These are phyloP conservation scores for Apogon hyalosoma DNA, from an alignment of 2,797 vertebrate species.

Conservation along the genomic window DNA sequence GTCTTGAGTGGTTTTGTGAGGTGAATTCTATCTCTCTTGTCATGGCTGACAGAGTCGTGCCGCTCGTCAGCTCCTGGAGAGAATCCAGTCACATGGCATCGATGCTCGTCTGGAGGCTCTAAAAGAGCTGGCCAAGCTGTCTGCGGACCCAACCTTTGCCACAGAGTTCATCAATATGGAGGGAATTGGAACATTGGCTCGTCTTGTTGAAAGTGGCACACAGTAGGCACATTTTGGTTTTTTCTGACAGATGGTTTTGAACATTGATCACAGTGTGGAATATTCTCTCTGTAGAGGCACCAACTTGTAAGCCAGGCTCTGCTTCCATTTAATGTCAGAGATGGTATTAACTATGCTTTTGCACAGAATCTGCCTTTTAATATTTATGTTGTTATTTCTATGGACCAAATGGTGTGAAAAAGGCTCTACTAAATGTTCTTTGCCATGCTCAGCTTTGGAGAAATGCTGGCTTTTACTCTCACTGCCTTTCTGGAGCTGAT, in stretches of 20 bases:
- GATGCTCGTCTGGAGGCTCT: constrained; percentile 95
- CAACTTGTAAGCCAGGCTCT: not conserved
- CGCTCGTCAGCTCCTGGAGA: constrained; percentile 95
- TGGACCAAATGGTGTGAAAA: not conserved
- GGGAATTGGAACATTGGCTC: constrained; percentile 92
- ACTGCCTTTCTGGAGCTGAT: constrained; percentile 99
- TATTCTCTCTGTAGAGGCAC: not conserved
- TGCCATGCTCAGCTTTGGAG: constrained; percentile 89
- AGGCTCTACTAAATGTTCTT: constrained; percentile 16
- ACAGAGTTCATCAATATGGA: constrained; percentile 99
- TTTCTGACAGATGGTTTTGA: constrained; percentile 3
- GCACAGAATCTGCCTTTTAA: not conserved
- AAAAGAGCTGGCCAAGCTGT: constrained; percentile 97
- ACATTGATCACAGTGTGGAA: not conserved
- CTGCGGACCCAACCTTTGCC: constrained; percentile 95
- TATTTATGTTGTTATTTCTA: not conserved
- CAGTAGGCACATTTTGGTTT: constrained; percentile 80
- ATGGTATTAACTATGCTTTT: not conserved
- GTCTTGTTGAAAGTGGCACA: constrained; percentile 95
- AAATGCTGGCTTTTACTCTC: constrained; percentile 98
- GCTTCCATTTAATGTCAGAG: not conserved
- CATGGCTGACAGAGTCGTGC: constrained; percentile 87
- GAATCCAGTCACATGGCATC: constrained; percentile 93
- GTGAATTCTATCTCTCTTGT: not conserved
- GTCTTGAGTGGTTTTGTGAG: not conserved